Base-by-base conservation (phyloP, 2,888 invertebrate genomes). In the Cerastoderma edule region DNA sequence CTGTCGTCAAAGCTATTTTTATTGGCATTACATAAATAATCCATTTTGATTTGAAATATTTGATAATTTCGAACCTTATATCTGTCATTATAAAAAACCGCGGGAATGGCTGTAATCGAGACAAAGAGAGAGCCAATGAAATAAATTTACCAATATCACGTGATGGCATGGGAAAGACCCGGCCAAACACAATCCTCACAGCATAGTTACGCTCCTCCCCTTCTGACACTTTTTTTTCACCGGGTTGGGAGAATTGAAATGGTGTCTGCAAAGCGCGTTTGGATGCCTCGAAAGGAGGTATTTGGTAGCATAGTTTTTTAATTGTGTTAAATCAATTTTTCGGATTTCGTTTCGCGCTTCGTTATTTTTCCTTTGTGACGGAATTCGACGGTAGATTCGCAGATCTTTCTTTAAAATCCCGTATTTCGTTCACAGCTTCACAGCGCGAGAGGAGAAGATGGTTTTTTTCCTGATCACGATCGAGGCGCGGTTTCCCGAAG, bases 81-180 rank as follows among this genome's bases (percentile, higher is more conserved):
- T 60, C 39, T 39, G 33, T 60, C 32, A 60, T 2, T 35, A 33
- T 39, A 60, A 60, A n/a, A 60, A 60, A 60, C 60, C 60, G 60
- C 60, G 60, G 60, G 60, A 60, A 60, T 60, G 60, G 60, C 39
- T 39, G 39, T 60, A 60, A 60, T 60, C 60, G 75, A 67, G 77
- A 81, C 78, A 86, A 85, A 86, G 85, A 85, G 84, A 85, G 74
- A 50, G 35, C 75, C 69, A 75, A 75, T 75, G 75, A 75, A 75
- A 75, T 75, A 75, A 75, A 69, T 69, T 56, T 50, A 66, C 48
- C 50, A 1, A 35, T 48, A 57, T 66, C 75, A 75, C 60, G 35
- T 75, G 75, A 66, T 57, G 57, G 2, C 6, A 57, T 30, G 19
- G 46, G 48, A 68, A 68, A 54, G 28, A 24, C 22, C 46, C 56